Evolutionary conservation across 2,888 invertebrate species (phyloP).

Genomic region (Eurytoma californica): DNA sequence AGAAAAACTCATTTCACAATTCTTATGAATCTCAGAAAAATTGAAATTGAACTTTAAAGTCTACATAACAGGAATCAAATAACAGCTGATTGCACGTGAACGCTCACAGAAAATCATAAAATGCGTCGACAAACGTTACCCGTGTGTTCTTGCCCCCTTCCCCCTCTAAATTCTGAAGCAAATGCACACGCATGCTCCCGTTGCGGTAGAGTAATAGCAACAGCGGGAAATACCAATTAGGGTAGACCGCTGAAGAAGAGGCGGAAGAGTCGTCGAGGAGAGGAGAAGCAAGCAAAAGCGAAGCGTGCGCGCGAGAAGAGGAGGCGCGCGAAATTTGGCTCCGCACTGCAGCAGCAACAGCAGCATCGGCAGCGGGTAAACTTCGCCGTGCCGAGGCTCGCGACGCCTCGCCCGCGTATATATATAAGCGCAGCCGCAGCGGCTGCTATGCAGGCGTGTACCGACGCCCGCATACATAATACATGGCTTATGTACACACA

Average conservation of each 20-base stretch:
- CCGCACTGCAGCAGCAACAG: slow-evolving; percentile 6
- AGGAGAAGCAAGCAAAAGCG: not conserved
- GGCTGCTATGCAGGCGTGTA: slow-evolving; percentile 37
- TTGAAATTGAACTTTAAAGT: no score
- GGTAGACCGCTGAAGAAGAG: slow-evolving; percentile 14
- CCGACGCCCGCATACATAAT: slow-evolving; percentile 54
- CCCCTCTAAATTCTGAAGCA: not conserved
- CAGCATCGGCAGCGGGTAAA: slow-evolving; percentile 1
- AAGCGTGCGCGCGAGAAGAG: not conserved
- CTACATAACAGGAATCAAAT: no score
- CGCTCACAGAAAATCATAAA: no score
- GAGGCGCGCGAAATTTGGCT: not conserved
- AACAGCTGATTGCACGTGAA: no score
- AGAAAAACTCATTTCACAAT: no score
- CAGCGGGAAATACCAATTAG: slow-evolving; percentile 23
- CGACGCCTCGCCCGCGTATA: slow-evolving; percentile 37
- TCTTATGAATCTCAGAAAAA: no score
- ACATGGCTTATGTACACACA: slow-evolving; percentile 57
- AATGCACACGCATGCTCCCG: not conserved
- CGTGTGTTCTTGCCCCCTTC: no score
- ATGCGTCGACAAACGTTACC: no score
- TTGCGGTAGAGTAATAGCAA: not conserved
- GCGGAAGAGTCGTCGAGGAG: slow-evolving; percentile 17
- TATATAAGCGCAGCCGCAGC: slow-evolving; percentile 17
- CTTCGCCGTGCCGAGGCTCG: slow-evolving; percentile 7